Evolutionary conservation across 2,888 invertebrate genomes (phyloP).

Genomic region (Caenorhabditis plicata): DNA sequence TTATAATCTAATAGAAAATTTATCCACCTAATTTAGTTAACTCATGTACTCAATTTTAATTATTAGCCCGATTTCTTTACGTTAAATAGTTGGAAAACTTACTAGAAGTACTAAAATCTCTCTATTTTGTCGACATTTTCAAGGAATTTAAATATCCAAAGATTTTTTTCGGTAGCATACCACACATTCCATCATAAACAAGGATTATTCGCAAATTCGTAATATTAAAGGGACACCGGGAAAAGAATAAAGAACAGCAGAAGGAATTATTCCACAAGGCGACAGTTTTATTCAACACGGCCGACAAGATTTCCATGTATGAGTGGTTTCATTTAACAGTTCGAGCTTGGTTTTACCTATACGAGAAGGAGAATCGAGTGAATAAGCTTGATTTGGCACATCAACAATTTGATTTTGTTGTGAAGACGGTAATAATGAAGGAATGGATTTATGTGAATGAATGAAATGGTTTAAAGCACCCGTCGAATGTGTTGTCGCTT

Average conservation of each 20-base stretch:
- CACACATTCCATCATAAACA: too few species aligned
- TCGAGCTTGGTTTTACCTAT: conserved; percentile 92
- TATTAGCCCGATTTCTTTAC: too few species aligned
- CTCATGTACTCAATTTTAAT: too few species aligned
- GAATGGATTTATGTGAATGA: neutral
- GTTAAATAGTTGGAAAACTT: too few species aligned
- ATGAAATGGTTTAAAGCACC: conserved; percentile 64
- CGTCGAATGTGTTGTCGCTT: conserved; percentile 92
- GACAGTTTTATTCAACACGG: conserved; percentile 92
- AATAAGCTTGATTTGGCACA: conserved; percentile 88
- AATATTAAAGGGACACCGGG: conserved; percentile 85
- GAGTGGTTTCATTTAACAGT: conserved; percentile 98
- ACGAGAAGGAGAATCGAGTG: conserved; percentile 75
- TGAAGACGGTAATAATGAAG: conserved; percentile 73
- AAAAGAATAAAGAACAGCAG: conserved; percentile 87
- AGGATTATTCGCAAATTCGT: too few species aligned
- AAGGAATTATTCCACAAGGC: conserved; percentile 92
- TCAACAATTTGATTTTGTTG: conserved; percentile 97
- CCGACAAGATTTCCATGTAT: conserved; percentile 99
- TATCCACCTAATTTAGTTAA: too few species aligned
- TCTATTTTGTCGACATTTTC: too few species aligned
- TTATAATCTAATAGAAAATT: too few species aligned
- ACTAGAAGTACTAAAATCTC: too few species aligned
- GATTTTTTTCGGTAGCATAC: too few species aligned
- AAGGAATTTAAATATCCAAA: too few species aligned